phyloP scores from a whole-genome alignment of 2,797 vertebrate genomes.

The Thalassophryne amazonica region DNA sequence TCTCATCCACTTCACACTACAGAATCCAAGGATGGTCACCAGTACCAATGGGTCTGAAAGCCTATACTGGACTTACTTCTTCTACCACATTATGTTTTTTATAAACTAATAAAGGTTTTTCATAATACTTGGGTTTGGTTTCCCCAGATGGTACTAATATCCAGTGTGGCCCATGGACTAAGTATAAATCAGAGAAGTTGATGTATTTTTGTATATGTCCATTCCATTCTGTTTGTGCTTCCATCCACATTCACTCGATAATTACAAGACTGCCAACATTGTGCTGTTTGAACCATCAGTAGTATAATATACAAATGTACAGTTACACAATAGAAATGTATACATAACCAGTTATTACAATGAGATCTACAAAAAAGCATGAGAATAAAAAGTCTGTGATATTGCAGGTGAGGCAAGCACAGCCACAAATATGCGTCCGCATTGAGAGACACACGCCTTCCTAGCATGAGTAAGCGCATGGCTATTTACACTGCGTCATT shows the following conservation, averaged over 20 bases:
- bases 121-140: too few species aligned
- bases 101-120: too few species aligned
- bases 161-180: too few species aligned
- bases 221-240: conserved; percentile 38
- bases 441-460: conserved; percentile 70
- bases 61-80: too few species aligned
- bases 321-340: conserved; percentile 95
- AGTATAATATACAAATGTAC: conserved; percentile 89
- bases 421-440: conserved; percentile 72
- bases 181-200: conserved; percentile 14
- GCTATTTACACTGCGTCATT: conserved; percentile 88
- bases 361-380: conserved; percentile 91
- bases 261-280: conserved; percentile 86
- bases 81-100: too few species aligned
- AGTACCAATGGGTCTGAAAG: too few species aligned
- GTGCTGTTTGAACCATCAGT: conserved; percentile 94
- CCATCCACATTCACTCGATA: conserved; percentile 52
- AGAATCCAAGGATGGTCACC: too few species aligned
- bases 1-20: too few species aligned
- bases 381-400: conserved; percentile 88
- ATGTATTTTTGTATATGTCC: conserved; percentile 35
- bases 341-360: conserved; percentile 92
- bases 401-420: conserved; percentile 84
- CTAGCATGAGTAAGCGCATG: conserved; percentile 82
- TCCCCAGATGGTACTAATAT: too few species aligned